phyloP scores from a whole-genome alignment of 2,888 invertebrate species.

The Eupeodes latifasciatus region DNA sequence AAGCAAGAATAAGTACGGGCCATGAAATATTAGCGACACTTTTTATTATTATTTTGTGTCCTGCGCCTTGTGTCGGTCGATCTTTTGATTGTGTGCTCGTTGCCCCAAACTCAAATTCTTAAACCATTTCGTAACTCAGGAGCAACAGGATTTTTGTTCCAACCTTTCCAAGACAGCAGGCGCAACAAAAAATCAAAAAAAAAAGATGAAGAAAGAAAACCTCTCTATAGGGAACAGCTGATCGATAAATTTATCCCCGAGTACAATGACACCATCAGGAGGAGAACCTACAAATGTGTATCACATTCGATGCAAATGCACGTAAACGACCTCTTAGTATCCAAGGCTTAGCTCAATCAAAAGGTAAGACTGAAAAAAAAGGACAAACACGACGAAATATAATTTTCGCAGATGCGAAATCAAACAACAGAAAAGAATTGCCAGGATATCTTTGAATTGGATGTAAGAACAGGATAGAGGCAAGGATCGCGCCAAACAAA shows the following conservation, averaged over 20 bases:
- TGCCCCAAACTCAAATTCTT: constrained; percentile 16
- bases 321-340: constrained; percentile 42
- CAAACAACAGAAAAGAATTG: constrained; percentile 65
- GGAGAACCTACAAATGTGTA: constrained; percentile 8
- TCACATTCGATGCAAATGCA: constrained; percentile 64
- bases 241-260: constrained; percentile 72
- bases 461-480: constrained; percentile 26
- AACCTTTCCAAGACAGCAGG: constrained; percentile 16
- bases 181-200: constrained; percentile 18
- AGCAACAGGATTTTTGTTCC: constrained; percentile 66
- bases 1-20: constrained; percentile 59
- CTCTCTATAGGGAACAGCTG: constrained; percentile 63
- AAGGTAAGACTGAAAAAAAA: neutral
- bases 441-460: constrained; percentile 50
- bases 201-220: neutral
- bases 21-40: constrained; percentile 76
- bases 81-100: constrained; percentile 40
- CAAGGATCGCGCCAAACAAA: constrained; percentile 58
- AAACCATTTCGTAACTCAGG: constrained; percentile 68
- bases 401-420: constrained; percentile 76
- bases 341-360: constrained; percentile 33
- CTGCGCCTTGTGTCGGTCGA: constrained; percentile 31
- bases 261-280: constrained; percentile 67
- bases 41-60: constrained; percentile 51
- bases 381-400: constrained; percentile 33